Evolutionary conservation across 2,797 vertebrate genomes (phyloP).

Genomic region (Scarus forsteni): DNA sequence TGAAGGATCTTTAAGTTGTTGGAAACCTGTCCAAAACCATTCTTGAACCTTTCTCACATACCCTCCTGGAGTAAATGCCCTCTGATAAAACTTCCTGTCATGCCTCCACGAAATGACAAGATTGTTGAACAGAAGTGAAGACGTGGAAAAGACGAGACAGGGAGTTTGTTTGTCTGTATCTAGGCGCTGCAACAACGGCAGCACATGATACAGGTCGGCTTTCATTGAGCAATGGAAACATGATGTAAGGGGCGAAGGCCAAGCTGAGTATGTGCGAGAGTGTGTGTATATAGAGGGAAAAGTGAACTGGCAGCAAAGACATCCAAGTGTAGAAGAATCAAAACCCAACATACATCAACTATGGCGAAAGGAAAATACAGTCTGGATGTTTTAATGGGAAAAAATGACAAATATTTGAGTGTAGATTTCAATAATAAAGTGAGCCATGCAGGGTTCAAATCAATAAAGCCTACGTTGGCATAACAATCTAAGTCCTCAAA

Average conservation of each 20-base stretch:
- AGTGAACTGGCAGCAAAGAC: conserved; percentile 11
- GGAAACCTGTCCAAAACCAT: neutral
- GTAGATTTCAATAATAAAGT: too few species aligned
- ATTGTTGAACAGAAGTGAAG: neutral
- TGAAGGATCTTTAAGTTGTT: neutral
- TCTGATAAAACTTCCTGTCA: neutral
- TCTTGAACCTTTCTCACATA: neutral
- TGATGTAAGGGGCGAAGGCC: conserved; percentile 55
- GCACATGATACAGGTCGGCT: conserved; percentile 53
- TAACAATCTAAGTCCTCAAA: too few species aligned
- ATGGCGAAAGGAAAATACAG: neutral
- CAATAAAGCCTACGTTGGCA: too few species aligned
- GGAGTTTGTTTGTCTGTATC: conserved; percentile 24
- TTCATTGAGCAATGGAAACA: conserved; percentile 71
- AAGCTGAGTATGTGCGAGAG: conserved; percentile 15
- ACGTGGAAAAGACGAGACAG: conserved; percentile 22
- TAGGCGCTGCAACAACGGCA: conserved; percentile 16
- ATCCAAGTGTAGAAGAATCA: neutral
- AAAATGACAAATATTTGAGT: neutral
- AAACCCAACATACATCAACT: neutral
- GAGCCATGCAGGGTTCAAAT: neutral
- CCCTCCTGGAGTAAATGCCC: neutral
- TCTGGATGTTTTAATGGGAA: neutral
- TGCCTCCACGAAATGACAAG: neutral
- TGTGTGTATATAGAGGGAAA: conserved; percentile 9